Percentiles rank a stretch among this genome's conserved stretches.
Evolutionary conservation across 2,113 vertebrate genomes (phyloP).

Genomic region (Xiphias gladius): DNA sequence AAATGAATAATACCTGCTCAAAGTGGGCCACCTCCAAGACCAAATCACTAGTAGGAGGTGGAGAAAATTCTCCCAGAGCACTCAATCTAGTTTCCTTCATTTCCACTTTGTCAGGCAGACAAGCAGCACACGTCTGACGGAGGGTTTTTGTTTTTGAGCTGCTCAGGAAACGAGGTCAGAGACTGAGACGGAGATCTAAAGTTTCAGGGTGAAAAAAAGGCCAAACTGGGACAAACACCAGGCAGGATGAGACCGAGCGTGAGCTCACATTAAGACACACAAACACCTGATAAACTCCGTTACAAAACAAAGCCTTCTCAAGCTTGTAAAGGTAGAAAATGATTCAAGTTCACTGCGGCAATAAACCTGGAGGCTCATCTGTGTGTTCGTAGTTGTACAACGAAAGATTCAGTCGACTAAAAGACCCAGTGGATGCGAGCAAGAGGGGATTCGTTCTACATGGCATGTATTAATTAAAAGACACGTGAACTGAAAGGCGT

Average conservation of each 20-base stretch:
- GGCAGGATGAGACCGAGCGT: no score
- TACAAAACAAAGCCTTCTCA: no score
- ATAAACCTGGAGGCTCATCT: no score
- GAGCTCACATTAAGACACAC: neutral
- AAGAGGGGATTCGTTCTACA: no score
- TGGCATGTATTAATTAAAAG: no score
- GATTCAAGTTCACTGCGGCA: neutral
- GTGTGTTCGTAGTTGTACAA: no score
- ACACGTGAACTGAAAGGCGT: no score
- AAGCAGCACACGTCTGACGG: slow-evolving; percentile 2
- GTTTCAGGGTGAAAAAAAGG: slow-evolving; percentile 24
- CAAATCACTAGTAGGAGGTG: slow-evolving; percentile 15
- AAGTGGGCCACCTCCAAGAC: slow-evolving; percentile 49
- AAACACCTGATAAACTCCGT: neutral
- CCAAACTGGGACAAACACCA: neutral
- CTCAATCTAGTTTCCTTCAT: neutral
- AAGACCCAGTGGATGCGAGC: no score
- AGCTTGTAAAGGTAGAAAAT: no score
- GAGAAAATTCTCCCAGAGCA: neutral
- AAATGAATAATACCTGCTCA: slow-evolving; percentile 20
- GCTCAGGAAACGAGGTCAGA: slow-evolving; percentile 48
- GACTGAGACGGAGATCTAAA: slow-evolving; percentile 13
- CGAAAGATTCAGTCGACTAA: no score
- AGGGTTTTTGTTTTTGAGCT: slow-evolving; percentile 14
- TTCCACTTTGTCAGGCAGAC: neutral